Percentiles rank a stretch among this genome's conserved stretches.
phyloP scores from a whole-genome alignment of 92 coral and sea anemone genomes.

The Epizoanthus ramosus region DNA sequence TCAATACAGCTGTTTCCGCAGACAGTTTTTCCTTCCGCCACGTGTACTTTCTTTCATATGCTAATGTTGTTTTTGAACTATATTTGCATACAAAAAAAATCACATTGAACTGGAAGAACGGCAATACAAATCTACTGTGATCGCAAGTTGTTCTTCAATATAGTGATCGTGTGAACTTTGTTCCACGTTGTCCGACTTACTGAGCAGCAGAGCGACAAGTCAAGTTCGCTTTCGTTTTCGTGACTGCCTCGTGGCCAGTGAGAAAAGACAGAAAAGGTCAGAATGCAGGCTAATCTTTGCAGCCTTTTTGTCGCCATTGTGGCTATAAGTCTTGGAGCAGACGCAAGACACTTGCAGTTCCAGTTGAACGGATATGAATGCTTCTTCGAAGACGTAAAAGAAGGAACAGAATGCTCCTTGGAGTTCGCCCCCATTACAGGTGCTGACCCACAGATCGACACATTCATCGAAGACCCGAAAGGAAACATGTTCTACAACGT shows the following conservation, averaged over 20 bases:
- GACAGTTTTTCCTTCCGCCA: slow-evolving; percentile 26
- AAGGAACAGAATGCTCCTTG: slow-evolving; percentile 86
- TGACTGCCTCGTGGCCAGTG: neutral
- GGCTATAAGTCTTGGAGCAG: slow-evolving; percentile 21
- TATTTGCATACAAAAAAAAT: slow-evolving; percentile 20
- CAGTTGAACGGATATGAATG: slow-evolving; percentile 95
- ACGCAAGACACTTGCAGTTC: slow-evolving; percentile 91
- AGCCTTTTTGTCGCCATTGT: slow-evolving; percentile 22
- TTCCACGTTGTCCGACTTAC: neutral
- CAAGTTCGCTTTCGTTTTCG: neutral
- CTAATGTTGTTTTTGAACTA: slow-evolving; percentile 1
- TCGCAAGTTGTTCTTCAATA: neutral
- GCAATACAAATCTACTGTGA: neutral
- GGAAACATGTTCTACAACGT: slow-evolving; percentile 76
- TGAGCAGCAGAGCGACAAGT: neutral
- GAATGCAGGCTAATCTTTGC: slow-evolving; percentile 9
- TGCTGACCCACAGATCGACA: slow-evolving; percentile 89
- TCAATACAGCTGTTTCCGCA: neutral
- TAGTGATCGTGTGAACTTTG: neutral
- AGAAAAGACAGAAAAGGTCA: neutral
- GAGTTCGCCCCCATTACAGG: slow-evolving; percentile 98
- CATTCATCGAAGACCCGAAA: slow-evolving; percentile 82
- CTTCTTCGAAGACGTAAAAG: slow-evolving; percentile 86
- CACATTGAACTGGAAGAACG: slow-evolving; percentile 5
- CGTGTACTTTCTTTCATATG: slow-evolving; percentile 28